Base-by-base conservation (phyloP, 1,140 invertebrate genomes). In the Hylaeus anthracinus region DNA sequence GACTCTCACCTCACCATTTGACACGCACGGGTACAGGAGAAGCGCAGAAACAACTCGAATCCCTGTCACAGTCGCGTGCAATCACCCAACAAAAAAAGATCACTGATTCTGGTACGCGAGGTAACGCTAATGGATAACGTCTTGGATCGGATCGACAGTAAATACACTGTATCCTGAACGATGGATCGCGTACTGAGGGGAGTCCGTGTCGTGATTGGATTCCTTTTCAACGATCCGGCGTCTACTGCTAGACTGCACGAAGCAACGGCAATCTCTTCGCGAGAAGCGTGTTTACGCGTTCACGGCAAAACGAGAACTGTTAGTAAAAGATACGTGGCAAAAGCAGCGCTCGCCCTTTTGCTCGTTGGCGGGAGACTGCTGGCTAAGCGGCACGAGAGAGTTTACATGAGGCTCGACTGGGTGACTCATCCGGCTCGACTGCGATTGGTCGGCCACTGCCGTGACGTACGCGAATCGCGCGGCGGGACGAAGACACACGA, bases 361-460 rank as follows among this genome's bases (percentile, higher is more conserved):
- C 69, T 69, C 67, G 72, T 85, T 87, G 87, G 86, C 86, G 87
- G 88, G 88, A 88, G 86, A 90, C 88, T 89, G 82, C 81, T 86
- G 70, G 79, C 64, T 72, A 72, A 86, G 80, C 82, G 80, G 81
- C 86, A 86, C 85, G 86, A 90, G 87, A 90, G 88, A 86, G 88
- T 88, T 88, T 88, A 90, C 87, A 87, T 81, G 89, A 88, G 89
- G 87, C 88, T 88, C 83, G 82, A 84, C 70, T 79, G 56, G 82
- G 79, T 92, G 90, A 91, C 85, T 92, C 91, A 91, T 79, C 88
- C 45, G 53, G 37, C 66, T 55, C 39, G 39, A 15, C 61, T 75
- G 65, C 78, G 84, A 91, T 91, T 91, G 90, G 91, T 66, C 85
- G 80, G 72, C 81, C 65, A 26, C 58, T 71, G 63, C 58, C 43